Percentiles rank a stretch among this genome's conserved stretches.
phyloP scores from a whole-genome alignment of 2,888 invertebrate genomes.

The Temnothorax rugatulus region DNA sequence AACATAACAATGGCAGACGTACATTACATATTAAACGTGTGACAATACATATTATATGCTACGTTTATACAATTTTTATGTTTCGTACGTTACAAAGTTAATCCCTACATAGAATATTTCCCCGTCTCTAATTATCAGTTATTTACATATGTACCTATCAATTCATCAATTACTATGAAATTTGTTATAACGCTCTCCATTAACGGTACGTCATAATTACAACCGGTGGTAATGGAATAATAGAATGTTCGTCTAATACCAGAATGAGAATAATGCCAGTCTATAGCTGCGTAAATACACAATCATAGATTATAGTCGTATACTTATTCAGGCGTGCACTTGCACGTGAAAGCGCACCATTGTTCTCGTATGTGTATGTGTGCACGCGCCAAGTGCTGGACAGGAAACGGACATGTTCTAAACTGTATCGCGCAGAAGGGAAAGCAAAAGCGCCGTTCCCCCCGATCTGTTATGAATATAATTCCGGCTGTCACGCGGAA shows the following conservation, averaged over 20 bases:
- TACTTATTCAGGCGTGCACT: constrained; percentile 39
- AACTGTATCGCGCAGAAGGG: neutral
- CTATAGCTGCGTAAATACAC: constrained; percentile 15
- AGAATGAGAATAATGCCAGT: constrained; percentile 24
- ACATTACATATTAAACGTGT: constrained; percentile 24
- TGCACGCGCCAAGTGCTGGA: neutral
- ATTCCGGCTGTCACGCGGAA: neutral
- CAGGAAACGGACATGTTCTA: constrained; percentile 31
- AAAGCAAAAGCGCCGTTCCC: neutral
- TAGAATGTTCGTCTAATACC: constrained; percentile 34
- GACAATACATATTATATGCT: constrained; percentile 29
- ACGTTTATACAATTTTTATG: constrained; percentile 21
- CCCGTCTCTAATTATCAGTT: neutral
- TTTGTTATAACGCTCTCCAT: neutral
- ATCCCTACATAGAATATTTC: neutral
- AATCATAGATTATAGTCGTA: constrained; percentile 24
- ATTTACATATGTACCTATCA: neutral
- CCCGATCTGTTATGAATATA: neutral
- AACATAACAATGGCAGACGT: constrained; percentile 13
- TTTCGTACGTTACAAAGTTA: constrained; percentile 5
- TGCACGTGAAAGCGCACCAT: constrained; percentile 27
- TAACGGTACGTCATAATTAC: neutral
- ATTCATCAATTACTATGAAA: constrained; percentile 11
- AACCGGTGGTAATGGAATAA: constrained; percentile 29
- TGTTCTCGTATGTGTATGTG: neutral